These are phyloP conservation scores for Pristionchus entomophagus DNA, from an alignment of 2,888 invertebrate genomes.

Conservation along the genomic window DNA sequence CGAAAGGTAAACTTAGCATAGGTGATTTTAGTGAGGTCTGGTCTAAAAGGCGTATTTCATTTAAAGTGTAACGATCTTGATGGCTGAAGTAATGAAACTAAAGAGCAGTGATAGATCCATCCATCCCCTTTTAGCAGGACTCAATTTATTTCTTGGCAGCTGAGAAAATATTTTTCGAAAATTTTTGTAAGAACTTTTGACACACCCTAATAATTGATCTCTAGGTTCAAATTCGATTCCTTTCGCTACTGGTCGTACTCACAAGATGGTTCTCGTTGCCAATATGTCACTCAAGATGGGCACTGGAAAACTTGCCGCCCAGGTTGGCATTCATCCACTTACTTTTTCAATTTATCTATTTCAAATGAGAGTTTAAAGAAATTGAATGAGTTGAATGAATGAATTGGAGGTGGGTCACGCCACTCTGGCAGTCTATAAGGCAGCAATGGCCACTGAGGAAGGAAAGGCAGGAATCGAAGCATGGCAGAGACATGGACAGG, in stretches of 20 bases:
- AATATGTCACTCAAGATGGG: conserved; percentile 82
- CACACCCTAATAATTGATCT: too few relatives aligned
- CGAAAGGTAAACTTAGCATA: too few relatives aligned
- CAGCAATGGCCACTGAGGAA: conserved; percentile 76
- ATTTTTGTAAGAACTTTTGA: too few relatives aligned
- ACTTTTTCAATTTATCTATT: neutral
- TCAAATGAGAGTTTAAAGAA: neutral
- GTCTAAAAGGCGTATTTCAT: too few relatives aligned
- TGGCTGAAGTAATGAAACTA: too few relatives aligned
- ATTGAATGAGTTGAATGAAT: too few relatives aligned
- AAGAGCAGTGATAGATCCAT: too few relatives aligned
- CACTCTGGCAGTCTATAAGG: conserved; percentile 80
- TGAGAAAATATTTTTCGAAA: too few relatives aligned
- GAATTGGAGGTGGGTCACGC: conserved; percentile 79
- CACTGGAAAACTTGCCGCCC: conserved; percentile 81
- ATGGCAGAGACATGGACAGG: conserved; percentile 60
- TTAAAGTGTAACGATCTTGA: too few relatives aligned
- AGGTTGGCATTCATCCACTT: conserved; percentile 67
- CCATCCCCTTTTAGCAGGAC: too few relatives aligned
- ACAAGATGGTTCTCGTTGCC: conserved; percentile 83
- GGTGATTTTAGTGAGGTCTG: too few relatives aligned
- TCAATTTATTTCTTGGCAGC: too few relatives aligned
- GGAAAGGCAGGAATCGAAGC: conserved; percentile 60
- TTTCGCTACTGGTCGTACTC: conserved; percentile 66
- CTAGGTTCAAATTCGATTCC: neutral